Conservation (phyloP, 1,140 invertebrate genomes). For the Drosophila burlai region DNA sequence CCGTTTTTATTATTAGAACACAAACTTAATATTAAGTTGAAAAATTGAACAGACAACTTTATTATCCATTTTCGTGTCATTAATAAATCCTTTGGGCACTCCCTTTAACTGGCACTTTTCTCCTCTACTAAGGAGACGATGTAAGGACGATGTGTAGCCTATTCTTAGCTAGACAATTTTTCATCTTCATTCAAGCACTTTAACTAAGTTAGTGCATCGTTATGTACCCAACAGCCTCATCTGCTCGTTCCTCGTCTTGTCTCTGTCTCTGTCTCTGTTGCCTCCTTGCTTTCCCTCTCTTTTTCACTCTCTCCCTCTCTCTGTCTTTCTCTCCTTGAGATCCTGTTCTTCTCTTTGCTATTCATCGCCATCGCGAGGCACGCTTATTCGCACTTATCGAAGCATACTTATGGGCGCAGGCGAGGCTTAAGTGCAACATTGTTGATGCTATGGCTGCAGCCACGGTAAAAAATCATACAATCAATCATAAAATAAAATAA, state of each 20-base stretch:
- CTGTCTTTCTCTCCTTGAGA: not conserved
- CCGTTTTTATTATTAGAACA: not conserved
- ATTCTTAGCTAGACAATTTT: slow-evolving; percentile 19
- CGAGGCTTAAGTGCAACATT: slow-evolving; percentile 58
- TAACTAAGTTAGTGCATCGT: slow-evolving; percentile 63
- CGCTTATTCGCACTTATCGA: slow-evolving; percentile 65
- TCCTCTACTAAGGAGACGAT: not conserved
- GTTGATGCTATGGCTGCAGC: slow-evolving; percentile 20
- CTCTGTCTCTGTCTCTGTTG: not conserved
- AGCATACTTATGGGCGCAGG: slow-evolving; percentile 66
- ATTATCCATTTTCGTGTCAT: not conserved
- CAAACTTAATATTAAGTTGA: too few species aligned
- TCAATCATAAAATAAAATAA: not conserved
- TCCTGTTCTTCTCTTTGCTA: slow-evolving; percentile 9
- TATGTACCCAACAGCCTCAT: slow-evolving; percentile 31
- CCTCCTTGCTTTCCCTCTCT: not conserved
- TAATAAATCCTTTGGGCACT: not conserved
- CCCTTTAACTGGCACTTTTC: slow-evolving; percentile 7
- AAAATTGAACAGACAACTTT: not conserved
- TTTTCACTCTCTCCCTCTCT: not conserved
- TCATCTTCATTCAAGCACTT: slow-evolving; percentile 49
- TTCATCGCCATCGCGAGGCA: slow-evolving; percentile 30
- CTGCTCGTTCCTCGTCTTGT: not conserved
- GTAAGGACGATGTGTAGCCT: slow-evolving; percentile 3
- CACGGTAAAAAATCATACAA: not conserved